Evolutionary conservation across 2,113 vertebrate species (phyloP), one percentile per base, ranked within the genome.

Genomic region (Cyphomyrus plagiostoma): DNA sequence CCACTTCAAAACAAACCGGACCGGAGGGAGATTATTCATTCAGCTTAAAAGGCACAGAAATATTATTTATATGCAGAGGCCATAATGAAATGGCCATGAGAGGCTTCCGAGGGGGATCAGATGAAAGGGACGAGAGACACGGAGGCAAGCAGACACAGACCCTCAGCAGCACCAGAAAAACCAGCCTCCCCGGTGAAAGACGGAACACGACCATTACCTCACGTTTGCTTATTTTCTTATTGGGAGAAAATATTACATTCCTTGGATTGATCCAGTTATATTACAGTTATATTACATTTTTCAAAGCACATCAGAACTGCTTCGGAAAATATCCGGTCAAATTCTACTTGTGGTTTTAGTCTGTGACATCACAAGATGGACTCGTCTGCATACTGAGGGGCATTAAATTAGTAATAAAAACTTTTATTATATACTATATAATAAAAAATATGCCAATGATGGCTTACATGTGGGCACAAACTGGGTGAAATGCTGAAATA

Each of bases 41-140:
- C 26, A 39, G 30, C 50, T 87, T 30, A 56, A 87, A 87, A 53
- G 85, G 49, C 49, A 56, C 26, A 58, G 49, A 17, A 50, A 66
- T 77, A 19, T 46, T 17, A 77, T 88, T 77, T 13, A 66, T 46
- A 88, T n/a, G n/a, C 45, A 46, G 62, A 74, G 45, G 42, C 42
- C 46, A 62, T 88, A 80, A 88, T 50, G 17, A 80, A 80, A 39
- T 88, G 86, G 56, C 39, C 2, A 66, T 53, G 88, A 30, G n/a
- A 17, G 30, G 46, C 19, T 80, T 80, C 74, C 4, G 5, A 80
- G 35, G 17, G 35, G 35, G 74, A 80, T 42, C 74, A 17, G 13
- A 39, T 77, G 70, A 39, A 39, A 77, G 70, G 7, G 26, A 77
- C 15, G 70, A 39, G 11, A 77, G 30, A 17, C 30, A 77, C 15